phyloP scores from a whole-genome alignment of 2,888 invertebrate species.

The Branchellion lobata region DNA sequence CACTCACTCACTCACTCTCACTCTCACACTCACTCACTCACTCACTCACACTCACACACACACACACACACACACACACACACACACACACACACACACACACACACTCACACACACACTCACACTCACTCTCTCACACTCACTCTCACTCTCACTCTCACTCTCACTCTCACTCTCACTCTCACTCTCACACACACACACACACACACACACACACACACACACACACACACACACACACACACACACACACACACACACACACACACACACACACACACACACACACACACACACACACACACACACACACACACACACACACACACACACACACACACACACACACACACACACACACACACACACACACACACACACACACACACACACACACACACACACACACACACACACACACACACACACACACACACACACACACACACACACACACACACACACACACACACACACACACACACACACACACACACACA shows the following conservation, averaged over 20 bases:
- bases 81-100: background rate
- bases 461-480: constrained; percentile 35
- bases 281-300: too few species aligned
- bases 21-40: too few species aligned
- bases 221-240: too few species aligned
- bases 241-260: too few species aligned
- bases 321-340: background rate
- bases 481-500: constrained; percentile 38
- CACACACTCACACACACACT: background rate
- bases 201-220: constrained; percentile 22
- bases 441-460: constrained; percentile 17
- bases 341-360: background rate
- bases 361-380: constrained; percentile 7
- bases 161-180: background rate
- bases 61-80: too few species aligned
- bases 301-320: constrained; percentile 17
- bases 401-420: constrained; percentile 7
- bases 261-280: too few species aligned
- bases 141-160: background rate
- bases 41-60: too few species aligned
- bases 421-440: constrained; percentile 16
- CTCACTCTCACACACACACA: constrained; percentile 30
- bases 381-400: background rate
- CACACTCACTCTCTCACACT: background rate
- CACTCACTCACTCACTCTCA: too few species aligned